Evolutionary conservation across 2,797 vertebrate genomes (phyloP), one percentile per base, ranked within the genome.

Genomic region (Eulemur albifrons): DNA sequence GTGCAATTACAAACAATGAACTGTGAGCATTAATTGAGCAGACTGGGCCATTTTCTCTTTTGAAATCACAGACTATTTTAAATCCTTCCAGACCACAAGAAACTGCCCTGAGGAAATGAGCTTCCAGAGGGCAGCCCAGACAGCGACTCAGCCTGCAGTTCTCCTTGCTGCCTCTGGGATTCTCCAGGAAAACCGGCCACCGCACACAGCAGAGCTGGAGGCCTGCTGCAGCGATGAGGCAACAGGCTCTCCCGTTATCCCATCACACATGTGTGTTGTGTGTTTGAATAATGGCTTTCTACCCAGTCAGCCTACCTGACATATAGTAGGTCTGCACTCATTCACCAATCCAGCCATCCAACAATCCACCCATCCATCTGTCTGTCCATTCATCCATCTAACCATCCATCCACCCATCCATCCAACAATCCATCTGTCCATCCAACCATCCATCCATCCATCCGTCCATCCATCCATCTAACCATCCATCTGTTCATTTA

Each of bases 1-100:
- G 77, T 95, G 92, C 88, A 94, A 80, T 97, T 97, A 94, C 52
- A 93, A 96, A 97, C 96, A 97, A 97, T 96, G 96, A 97, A 90
- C 93, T 93, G 83, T 87, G 90, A 85, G 61, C 93, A 90, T 95
- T 96, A 96, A 97, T 96, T 97, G 92, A 82, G 69, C 57, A 94
- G 93, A 79, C 86, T 32, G 76, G 75, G 30, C 69, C 89, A 80
- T 88, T 88, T 73, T 95, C 84, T 97, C 87, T 90, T 94, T 96
- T 96, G 80, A 97, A 96, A 96, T 96, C 84, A 70, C 9, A 30
- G 77, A 40, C 81, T 83, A 38, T 96, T 97, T 88, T 63, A 90
- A 96, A 97, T 67, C 73, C 75, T 93, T 50, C 81, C 89, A 92
- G 72, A 91, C 61, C 73, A 52, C 11, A 35, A 70, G 84, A 50